Conservation (phyloP, 2,888 invertebrate genomes). For the Rhagonycha lutea region DNA sequence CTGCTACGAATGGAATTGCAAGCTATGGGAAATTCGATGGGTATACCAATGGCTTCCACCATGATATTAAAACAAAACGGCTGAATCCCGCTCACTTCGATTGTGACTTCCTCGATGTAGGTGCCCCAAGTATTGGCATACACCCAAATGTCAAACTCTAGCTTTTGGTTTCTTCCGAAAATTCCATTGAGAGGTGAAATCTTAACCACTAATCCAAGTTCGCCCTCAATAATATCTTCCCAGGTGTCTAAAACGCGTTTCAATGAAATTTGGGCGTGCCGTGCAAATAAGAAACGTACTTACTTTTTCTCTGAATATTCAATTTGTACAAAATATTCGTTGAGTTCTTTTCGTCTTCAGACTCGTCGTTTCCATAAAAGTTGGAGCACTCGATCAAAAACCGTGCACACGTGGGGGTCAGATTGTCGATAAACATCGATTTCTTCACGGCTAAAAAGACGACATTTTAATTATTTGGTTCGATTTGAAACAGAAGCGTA, state of each 20-base stretch:
- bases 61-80: slow-evolving; percentile 49
- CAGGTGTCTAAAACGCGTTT: slow-evolving; percentile 37
- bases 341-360: slow-evolving; percentile 12
- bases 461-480: not conserved
- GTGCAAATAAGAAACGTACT: slow-evolving; percentile 13
- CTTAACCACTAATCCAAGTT: slow-evolving; percentile 49
- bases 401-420: slow-evolving; percentile 45
- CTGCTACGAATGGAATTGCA: slow-evolving; percentile 40
- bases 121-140: slow-evolving; percentile 57
- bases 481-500: slow-evolving; percentile 19
- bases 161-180: slow-evolving; percentile 40
- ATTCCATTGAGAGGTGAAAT: slow-evolving; percentile 38
- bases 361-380: slow-evolving; percentile 37
- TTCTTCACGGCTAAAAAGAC: slow-evolving; percentile 35
- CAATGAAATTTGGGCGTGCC: not conserved
- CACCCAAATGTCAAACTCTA: slow-evolving; percentile 49
- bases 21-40: slow-evolving; percentile 51
- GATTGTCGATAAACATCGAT: slow-evolving; percentile 51
- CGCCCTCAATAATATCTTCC: slow-evolving; percentile 40
- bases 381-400: slow-evolving; percentile 43
- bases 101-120: slow-evolving; percentile 53
- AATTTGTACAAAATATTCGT: slow-evolving; percentile 31
- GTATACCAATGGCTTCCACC: slow-evolving; percentile 50
- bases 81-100: slow-evolving; percentile 49
- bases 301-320: slow-evolving; percentile 34